phyloP scores from a whole-genome alignment of 2,797 vertebrate genomes.

The Coregonus suidteri region DNA sequence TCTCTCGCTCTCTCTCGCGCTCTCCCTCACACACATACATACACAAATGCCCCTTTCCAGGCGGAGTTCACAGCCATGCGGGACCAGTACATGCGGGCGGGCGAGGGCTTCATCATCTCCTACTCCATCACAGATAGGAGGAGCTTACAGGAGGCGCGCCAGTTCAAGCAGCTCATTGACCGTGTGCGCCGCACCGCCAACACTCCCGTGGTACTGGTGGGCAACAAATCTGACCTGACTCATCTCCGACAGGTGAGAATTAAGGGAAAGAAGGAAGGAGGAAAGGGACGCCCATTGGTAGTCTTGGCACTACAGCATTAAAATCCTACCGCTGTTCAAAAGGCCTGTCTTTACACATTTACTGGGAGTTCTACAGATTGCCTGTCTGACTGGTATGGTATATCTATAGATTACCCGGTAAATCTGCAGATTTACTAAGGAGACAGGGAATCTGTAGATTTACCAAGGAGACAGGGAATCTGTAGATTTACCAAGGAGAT shows the following conservation, averaged over 20 bases:
- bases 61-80: constrained; percentile 90
- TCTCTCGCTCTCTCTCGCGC: background rate
- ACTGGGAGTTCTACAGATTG: background rate
- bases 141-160: constrained; percentile 86
- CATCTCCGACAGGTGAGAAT: constrained; percentile 80
- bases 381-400: background rate
- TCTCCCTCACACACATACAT: background rate
- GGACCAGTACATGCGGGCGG: constrained; percentile 89
- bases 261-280: background rate
- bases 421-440: background rate
- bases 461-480: background rate
- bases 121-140: constrained; percentile 88
- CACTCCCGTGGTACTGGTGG: constrained; percentile 85
- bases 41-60: constrained; percentile 49
- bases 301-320: background rate
- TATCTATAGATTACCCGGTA: background rate
- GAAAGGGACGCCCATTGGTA: background rate
- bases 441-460: background rate
- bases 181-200: constrained; percentile 83
- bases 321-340: too few species aligned
- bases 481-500: background rate
- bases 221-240: constrained; percentile 85
- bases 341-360: background rate
- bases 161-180: constrained; percentile 88
- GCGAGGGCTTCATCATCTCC: constrained; percentile 88